Evolutionary conservation across 2,888 invertebrate genomes (phyloP), one percentile per base, ranked within the genome.

Genomic region (Dryococelus australis): DNA sequence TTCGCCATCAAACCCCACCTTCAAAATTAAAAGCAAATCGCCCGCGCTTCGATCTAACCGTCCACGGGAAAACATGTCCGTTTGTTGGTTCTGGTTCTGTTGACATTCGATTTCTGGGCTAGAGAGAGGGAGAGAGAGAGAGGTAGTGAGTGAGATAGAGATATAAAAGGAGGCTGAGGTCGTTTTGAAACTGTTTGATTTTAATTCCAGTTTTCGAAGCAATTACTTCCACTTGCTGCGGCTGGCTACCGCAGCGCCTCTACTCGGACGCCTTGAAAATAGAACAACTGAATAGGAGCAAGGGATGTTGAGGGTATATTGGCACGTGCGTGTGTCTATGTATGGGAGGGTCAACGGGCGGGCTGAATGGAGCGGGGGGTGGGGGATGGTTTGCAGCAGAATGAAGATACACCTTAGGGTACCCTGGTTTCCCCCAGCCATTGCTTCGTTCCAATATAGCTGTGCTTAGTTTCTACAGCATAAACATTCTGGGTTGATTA

Each of bases 201-300:
- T 65, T 65, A 65, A 65, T 65, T 65, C 65, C n/a, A 65, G 65
- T 65, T 65, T 65, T 65, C 65, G 65, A 65, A 65, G 65, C 65
- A 65, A 65, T 65, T 65, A 65, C 65, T 20, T 65, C 65, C 65
- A 65, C 65, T 65, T 65, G 6, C 65, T 65, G 65, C 65, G 65
- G n/a, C 65, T n/a, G 51, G 13, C 12, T 51, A 20, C 4, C 51
- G 51, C 51, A 20, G 51, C 51, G 13, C 51, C 12, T 12, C 51
- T 12, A 6, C 51, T 51, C 4, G 51, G 2, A 35, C 51, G 51
- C 12, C 13, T 2, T 8, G 65, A 24, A n/a, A 65, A 65, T 20
- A n/a, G 65, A n/a, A n/a, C 65, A 24, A 20, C 0, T 8, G 65
- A 1, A 4, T 1, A 4, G 1, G 35, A 35, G 35, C 35, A 35